phyloP scores from a whole-genome alignment of 2,888 invertebrate species.

The Saturnia japonica region DNA sequence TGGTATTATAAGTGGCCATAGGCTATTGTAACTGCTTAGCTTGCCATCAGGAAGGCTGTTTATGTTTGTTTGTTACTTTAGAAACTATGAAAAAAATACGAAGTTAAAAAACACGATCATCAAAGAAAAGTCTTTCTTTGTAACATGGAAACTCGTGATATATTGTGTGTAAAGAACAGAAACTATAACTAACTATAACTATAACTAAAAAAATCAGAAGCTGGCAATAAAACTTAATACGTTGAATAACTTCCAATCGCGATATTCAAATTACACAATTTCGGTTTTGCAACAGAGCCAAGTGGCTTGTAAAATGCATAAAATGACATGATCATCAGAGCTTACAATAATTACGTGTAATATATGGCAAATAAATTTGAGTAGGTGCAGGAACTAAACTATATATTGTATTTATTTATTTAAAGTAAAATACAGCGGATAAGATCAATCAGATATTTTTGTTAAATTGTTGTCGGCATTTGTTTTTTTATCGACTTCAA shows the following conservation, averaged over 20 bases:
- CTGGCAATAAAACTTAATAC: background rate
- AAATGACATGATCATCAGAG: background rate
- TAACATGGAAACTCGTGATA: too few relatives aligned
- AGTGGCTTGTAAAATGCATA: background rate
- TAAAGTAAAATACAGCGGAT: too few relatives aligned
- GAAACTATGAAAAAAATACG: too few relatives aligned
- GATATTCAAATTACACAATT: slow-evolving; percentile 15
- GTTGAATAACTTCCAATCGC: slow-evolving; percentile 17
- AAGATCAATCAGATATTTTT: too few relatives aligned
- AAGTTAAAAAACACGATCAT: too few relatives aligned
- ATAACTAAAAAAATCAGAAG: background rate
- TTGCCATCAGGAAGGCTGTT: too few relatives aligned
- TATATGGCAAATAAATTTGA: background rate
- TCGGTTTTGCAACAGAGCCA: slow-evolving; percentile 8
- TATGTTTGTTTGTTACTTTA: too few relatives aligned
- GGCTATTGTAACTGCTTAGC: too few relatives aligned
- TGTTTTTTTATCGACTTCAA: too few relatives aligned
- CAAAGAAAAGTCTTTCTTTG: too few relatives aligned
- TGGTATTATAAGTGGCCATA: too few relatives aligned
- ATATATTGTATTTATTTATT: background rate
- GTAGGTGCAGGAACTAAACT: background rate
- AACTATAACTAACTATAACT: background rate
- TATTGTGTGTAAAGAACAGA: background rate
- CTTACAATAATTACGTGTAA: background rate
- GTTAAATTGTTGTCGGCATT: too few relatives aligned